A percentile compares a stretch with the other conserved stretches of the same genome.
Evolutionary conservation across 2,113 vertebrate species (phyloP).

Genomic region (Dasyornis broadbenti): DNA sequence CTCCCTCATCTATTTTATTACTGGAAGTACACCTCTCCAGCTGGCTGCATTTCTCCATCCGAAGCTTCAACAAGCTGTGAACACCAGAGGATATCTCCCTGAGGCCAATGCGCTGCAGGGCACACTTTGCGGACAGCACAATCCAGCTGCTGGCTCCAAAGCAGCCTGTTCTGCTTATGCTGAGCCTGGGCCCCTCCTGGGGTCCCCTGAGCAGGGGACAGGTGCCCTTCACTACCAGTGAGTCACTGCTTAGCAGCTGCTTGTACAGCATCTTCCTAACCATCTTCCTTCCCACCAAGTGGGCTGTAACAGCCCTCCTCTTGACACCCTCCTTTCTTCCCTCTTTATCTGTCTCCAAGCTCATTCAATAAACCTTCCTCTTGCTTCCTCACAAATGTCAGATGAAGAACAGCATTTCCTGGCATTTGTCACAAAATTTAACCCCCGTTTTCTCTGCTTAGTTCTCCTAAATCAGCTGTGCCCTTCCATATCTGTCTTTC

Average conservation of each 20-base stretch:
- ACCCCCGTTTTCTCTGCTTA: background rate
- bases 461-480: background rate
- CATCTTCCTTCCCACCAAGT: background rate
- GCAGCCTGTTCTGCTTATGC: background rate
- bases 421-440: background rate
- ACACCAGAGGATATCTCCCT: background rate
- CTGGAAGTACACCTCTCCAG: background rate
- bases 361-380: background rate
- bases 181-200: fast-evolving
- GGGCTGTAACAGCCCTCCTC: background rate
- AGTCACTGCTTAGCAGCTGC: background rate
- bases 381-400: background rate
- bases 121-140: background rate
- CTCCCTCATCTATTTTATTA: background rate
- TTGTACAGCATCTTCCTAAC: background rate
- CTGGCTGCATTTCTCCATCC: background rate
- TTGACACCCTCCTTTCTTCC: background rate
- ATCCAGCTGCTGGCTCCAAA: background rate
- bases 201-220: fast-evolving
- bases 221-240: background rate
- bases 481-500: background rate
- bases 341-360: background rate
- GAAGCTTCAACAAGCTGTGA: background rate
- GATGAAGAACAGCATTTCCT: background rate
- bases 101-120: fast-evolving